A percentile compares a stretch with the other conserved stretches of the same genome.
Conservation (phyloP, 2,113 vertebrate genomes). For the Vireo altiloquus region DNA sequence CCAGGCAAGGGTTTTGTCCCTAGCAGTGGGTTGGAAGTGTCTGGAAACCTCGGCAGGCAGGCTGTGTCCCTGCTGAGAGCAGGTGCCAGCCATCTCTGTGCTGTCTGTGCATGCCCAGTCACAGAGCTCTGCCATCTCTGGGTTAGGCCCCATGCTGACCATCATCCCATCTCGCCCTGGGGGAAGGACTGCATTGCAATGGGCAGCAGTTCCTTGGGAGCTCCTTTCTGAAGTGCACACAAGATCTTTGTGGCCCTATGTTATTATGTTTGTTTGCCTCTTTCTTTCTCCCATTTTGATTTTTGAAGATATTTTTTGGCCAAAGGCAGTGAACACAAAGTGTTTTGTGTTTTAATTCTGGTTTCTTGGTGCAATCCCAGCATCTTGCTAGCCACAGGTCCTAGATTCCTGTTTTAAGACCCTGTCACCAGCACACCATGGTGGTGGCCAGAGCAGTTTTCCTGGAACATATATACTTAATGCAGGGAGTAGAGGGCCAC, state of each 20-base stretch:
- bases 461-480: neutral
- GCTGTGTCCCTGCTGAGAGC: neutral
- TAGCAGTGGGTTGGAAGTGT: neutral
- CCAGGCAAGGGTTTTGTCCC: neutral
- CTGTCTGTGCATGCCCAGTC: neutral
- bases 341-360: neutral
- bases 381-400: neutral
- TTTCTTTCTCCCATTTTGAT: neutral
- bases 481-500: neutral
- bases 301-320: neutral
- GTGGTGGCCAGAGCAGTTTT: neutral
- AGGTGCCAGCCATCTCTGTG: neutral
- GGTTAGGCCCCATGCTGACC: neutral
- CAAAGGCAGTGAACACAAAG: neutral
- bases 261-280: neutral
- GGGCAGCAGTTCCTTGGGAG: neutral
- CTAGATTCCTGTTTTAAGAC: neutral
- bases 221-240: neutral
- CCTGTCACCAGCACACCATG: rapidly evolving
- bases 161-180: rapidly evolving
- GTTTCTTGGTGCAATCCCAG: neutral
- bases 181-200: neutral
- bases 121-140: neutral
- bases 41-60: neutral
- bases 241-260: neutral